Base-by-base conservation (phyloP, 1,140 invertebrate genomes). In the Euwallacea fornicatus region DNA sequence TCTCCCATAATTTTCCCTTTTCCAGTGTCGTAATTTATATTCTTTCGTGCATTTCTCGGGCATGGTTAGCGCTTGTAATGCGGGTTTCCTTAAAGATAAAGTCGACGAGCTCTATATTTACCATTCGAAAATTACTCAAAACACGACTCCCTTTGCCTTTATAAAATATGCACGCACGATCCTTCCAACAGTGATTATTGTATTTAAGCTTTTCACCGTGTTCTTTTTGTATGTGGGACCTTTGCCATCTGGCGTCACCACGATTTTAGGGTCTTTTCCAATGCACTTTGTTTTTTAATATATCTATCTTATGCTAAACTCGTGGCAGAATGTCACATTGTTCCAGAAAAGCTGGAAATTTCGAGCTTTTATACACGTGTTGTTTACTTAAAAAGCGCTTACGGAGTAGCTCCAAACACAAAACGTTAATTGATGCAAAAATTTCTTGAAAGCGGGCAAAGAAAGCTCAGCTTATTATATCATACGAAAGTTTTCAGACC, bases 101-200 rank as follows among this genome's bases (percentile, higher is more conserved):
- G 69, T 72, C 65, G 59, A 72, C 68, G 71, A 71, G 69, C 66
- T 67, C 71, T 75, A 69, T 74, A 76, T 74, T 76, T 76, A 71
- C 68, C 71, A 72, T 75, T 68, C 70, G 74, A 68, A 75, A 76
- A 76, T 76, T 76, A 76, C 69, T 72, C 69, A 76, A 75, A 75
- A 75, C 75, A 75, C 66, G 66, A 69, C 66, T 54, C 58, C 58
- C 66, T 44, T 21, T 54, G 47, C 66, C 69, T 69, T 73, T 66
- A 70, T 75, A 67, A 75, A 75, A 70, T 76, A 76, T 74, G 75
- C 75, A 76, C 75, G 74, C 75, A 76, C 75, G 71, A 68, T 73
- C 60, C 61, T 16, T 69, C 46, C 42, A 47, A 63, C 61, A 62
- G 66, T 66, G 73, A 75, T 75, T 75, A 75, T 73, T 68, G 72